phyloP scores from a whole-genome alignment of 2,113 vertebrate genomes.

The Eonycteris spelaea region DNA sequence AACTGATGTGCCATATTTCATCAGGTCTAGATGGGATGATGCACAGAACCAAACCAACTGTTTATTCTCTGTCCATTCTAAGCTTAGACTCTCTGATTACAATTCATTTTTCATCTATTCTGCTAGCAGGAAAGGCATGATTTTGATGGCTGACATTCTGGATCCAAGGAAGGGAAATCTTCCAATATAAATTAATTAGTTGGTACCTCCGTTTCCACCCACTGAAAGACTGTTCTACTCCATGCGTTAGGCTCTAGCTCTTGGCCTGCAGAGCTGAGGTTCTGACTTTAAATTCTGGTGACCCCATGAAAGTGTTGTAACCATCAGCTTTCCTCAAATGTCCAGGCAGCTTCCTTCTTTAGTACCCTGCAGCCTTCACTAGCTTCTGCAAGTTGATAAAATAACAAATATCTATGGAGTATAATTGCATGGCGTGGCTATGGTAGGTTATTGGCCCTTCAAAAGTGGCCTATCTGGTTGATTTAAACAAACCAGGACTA shows the following conservation, averaged over 20 bases:
- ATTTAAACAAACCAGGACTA: neutral
- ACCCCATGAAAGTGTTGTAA: neutral
- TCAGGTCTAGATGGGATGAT: neutral
- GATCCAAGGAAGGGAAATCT: neutral
- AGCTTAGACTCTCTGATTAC: neutral
- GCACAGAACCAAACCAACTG: neutral
- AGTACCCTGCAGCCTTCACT: neutral
- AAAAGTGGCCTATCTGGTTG: neutral
- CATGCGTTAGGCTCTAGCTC: neutral
- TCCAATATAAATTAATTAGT: neutral
- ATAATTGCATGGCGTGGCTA: neutral
- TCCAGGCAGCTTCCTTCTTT: neutral
- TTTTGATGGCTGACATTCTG: neutral
- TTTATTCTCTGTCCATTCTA: neutral
- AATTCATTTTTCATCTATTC: neutral
- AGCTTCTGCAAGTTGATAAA: slow-evolving; percentile 20
- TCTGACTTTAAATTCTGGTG: neutral
- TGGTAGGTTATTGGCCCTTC: neutral
- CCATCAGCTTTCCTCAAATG: neutral
- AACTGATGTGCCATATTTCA: neutral
- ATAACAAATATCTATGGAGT: neutral
- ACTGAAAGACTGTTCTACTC: neutral
- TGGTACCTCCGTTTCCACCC: neutral
- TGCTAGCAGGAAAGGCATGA: neutral
- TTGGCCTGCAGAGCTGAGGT: neutral